phyloP scores from a whole-genome alignment of 2,797 vertebrate genomes.

The Megalops cyprinoides region DNA sequence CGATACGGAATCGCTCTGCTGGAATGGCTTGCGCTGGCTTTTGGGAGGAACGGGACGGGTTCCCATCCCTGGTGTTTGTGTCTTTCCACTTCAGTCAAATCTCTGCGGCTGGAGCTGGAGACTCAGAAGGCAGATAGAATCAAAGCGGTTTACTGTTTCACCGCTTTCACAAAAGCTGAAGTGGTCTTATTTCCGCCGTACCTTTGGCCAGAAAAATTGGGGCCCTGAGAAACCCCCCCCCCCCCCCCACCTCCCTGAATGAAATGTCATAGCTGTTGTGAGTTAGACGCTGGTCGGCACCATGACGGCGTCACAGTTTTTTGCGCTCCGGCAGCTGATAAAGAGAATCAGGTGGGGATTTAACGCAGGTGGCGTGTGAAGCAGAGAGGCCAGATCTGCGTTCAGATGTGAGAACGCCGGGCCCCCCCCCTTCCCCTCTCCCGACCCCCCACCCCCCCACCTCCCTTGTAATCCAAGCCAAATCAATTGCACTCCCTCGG shows the following conservation, averaged over 20 bases:
- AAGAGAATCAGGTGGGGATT: neutral
- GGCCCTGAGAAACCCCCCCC: neutral
- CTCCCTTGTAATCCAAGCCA: constrained; percentile 70
- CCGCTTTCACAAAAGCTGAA: neutral
- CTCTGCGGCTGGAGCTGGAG: neutral
- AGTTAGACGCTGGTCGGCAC: neutral
- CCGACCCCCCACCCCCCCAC: constrained; percentile 60
- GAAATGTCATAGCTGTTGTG: constrained; percentile 3
- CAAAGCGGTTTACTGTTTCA: neutral
- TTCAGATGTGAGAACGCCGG: neutral
- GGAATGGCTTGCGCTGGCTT: constrained; percentile 35
- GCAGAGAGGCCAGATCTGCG: neutral
- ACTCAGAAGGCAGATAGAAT: neutral
- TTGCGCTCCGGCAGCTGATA: neutral
- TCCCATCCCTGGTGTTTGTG: constrained; percentile 33
- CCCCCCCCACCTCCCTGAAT: neutral
- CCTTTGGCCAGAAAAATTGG: neutral
- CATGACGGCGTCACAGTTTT: neutral
- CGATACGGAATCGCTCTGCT: constrained; percentile 16
- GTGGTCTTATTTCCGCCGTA: neutral
- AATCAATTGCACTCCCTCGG: constrained; percentile 70
- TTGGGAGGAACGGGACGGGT: constrained; percentile 40
- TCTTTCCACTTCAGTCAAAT: neutral
- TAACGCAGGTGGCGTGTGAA: constrained; percentile 5
- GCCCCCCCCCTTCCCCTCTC: constrained; percentile 38